A percentile compares a stretch with the other conserved stretches of the same genome.
Evolutionary conservation across 2,113 vertebrate genomes (phyloP).

Genomic region (Malurus alboscapulatus): DNA sequence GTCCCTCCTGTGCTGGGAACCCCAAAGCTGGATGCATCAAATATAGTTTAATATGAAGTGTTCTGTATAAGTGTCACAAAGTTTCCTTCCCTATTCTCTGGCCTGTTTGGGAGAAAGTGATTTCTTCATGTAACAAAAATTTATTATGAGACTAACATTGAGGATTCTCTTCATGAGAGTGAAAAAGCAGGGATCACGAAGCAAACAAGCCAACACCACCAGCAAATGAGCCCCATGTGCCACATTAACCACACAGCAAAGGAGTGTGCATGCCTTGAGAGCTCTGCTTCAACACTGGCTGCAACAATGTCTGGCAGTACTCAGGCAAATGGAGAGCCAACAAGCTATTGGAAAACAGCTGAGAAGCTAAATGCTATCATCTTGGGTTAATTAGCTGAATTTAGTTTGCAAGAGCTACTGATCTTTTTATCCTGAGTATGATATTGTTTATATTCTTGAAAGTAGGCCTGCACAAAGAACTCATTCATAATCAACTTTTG

Average conservation of each 20-base stretch:
- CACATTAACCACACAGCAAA: not conserved
- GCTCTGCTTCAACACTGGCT: not conserved
- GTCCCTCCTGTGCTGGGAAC: not conserved
- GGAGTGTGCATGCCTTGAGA: not conserved
- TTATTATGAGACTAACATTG: not conserved
- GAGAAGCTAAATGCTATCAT: not conserved
- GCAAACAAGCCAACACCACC: not conserved
- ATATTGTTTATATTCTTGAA: not conserved
- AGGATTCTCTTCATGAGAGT: not conserved
- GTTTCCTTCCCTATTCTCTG: not conserved
- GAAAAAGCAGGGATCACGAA: not conserved
- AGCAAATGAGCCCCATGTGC: not conserved
- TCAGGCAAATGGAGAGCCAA: not conserved
- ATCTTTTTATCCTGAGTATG: not conserved
- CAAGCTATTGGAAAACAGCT: not conserved
- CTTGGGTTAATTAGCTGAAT: not conserved
- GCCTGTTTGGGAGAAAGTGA: not conserved
- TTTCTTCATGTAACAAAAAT: not conserved
- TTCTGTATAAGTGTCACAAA: rapidly evolving
- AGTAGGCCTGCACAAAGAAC: not conserved
- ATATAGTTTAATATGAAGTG: not conserved
- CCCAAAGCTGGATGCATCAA: not conserved
- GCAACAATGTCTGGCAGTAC: not conserved
- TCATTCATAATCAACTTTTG: not conserved
- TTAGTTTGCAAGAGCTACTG: not conserved